Percentiles rank a stretch among this genome's conserved stretches.
These are phyloP conservation scores for Epinotia demarniana DNA, from an alignment of 2,888 invertebrate genomes.

Conservation along the genomic window DNA sequence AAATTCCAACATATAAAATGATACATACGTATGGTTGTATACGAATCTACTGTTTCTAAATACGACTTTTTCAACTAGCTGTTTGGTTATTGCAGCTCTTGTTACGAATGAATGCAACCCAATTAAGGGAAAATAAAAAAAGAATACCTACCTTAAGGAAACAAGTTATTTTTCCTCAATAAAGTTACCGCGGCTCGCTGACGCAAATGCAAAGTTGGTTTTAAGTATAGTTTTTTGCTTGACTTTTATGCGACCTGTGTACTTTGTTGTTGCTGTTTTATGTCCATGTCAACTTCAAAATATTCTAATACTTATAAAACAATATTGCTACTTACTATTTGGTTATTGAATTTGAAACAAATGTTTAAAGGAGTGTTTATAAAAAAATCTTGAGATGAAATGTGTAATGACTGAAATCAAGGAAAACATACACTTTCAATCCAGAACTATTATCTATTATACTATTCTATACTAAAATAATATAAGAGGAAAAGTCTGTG, in stretches of 20 bases:
- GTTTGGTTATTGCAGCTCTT: neutral
- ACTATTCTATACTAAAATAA: no score
- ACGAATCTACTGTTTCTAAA: no score
- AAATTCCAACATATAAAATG: neutral
- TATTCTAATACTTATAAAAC: neutral
- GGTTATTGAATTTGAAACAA: no score
- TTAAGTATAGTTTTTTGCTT: neutral
- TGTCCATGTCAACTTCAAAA: neutral
- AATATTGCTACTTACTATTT: no score
- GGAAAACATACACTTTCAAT: no score
- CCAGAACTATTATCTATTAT: no score
- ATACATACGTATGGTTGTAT: no score
- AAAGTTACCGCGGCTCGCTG: neutral
- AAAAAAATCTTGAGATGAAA: no score
- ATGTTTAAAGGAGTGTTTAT: no score
- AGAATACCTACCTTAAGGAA: slow-evolving; percentile 12
- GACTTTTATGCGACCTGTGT: neutral
- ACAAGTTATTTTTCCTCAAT: slow-evolving; percentile 15
- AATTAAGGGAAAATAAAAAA: slow-evolving; percentile 6
- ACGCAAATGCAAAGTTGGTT: slow-evolving; percentile 7
- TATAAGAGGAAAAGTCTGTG: no score
- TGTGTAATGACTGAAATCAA: no score
- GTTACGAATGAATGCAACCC: neutral
- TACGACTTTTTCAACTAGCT: neutral
- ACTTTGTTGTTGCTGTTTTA: neutral